phyloP scores from a whole-genome alignment of 2,888 invertebrate genomes.

The Ectemnius continuus region DNA sequence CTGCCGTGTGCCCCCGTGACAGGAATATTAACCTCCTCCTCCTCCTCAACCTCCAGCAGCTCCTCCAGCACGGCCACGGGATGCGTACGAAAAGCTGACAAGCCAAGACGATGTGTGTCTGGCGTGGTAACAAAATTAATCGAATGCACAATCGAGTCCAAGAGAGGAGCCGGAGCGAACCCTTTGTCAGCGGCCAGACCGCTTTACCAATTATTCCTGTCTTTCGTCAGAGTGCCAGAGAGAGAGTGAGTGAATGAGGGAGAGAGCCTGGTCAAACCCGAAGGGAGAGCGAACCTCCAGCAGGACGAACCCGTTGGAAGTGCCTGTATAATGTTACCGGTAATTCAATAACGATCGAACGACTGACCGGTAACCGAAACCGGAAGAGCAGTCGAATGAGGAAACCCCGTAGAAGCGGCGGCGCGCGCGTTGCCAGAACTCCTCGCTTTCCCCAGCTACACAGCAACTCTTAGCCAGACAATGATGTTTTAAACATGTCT shows the following conservation, averaged over 20 bases:
- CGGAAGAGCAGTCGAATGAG: conserved; percentile 62
- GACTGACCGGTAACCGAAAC: conserved; percentile 57
- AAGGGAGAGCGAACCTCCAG: conserved; percentile 1
- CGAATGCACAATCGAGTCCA: no score
- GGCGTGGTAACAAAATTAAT: no score
- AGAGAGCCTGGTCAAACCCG: conserved; percentile 13
- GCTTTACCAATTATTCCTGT: conserved; percentile 47
- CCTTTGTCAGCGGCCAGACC: conserved; percentile 40
- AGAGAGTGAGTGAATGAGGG: no score
- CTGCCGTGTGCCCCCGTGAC: not conserved
- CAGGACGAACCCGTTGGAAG: conserved; percentile 21
- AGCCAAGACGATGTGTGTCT: no score
- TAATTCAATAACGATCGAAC: conserved; percentile 71
- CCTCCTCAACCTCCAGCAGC: no score
- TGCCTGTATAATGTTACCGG: conserved; percentile 62
- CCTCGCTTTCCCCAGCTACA: conserved; percentile 1
- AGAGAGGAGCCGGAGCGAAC: no score
- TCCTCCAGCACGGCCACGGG: no score
- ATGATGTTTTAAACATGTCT: no score
- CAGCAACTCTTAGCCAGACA: no score
- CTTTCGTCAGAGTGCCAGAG: conserved; percentile 22
- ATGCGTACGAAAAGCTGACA: no score
- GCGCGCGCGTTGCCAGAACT: conserved; percentile 5
- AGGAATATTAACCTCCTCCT: no score
- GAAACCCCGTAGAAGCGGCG: conserved; percentile 56